These are phyloP conservation scores for Ciconia maguari DNA, from an alignment of 2,113 vertebrate genomes.

Conservation along the genomic window DNA sequence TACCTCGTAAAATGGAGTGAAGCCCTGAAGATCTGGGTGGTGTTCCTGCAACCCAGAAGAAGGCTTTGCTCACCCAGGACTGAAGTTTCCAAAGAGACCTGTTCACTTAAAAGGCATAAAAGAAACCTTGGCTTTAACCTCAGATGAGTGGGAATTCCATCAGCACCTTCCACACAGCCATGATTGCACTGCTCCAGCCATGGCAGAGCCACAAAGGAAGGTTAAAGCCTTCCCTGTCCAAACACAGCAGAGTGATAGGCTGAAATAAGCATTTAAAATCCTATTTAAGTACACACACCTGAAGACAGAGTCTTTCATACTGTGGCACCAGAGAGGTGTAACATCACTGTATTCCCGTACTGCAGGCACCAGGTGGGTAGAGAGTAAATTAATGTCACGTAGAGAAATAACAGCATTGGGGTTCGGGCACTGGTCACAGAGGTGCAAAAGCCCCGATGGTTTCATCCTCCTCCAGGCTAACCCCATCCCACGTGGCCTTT, in stretches of 20 bases:
- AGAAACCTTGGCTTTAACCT: background rate
- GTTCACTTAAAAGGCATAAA: background rate
- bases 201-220: background rate
- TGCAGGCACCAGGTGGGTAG: background rate
- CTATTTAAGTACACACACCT: background rate
- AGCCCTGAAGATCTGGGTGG: slow-evolving; percentile 29
- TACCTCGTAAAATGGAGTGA: background rate
- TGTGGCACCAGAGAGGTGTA: background rate
- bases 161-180: background rate
- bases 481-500: background rate
- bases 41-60: background rate
- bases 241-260: background rate
- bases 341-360: background rate
- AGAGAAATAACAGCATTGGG: background rate
- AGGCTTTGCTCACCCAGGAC: background rate
- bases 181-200: background rate
- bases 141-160: background rate
- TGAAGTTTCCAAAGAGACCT: background rate
- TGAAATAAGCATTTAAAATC: background rate
- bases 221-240: background rate
- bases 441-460: background rate
- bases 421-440: background rate
- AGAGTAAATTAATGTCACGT: background rate
- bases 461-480: background rate
- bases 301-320: background rate